Base-by-base conservation (phyloP, 2,888 invertebrate genomes). In the Lutraria lutraria region DNA sequence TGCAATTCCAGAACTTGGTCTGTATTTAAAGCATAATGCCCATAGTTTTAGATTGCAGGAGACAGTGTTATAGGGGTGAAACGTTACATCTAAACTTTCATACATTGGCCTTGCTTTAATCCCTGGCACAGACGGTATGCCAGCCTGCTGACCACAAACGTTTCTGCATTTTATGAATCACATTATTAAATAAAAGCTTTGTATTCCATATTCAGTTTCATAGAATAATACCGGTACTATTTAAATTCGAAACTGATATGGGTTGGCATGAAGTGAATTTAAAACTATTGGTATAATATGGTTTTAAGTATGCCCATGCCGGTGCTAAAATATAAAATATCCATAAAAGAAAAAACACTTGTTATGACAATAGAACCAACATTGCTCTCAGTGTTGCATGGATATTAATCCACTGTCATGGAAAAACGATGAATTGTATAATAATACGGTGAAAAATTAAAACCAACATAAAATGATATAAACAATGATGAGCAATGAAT, bases 1-100 rank as follows among this genome's bases (percentile, higher is more conserved):
- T 89, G 89, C 83, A 86, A 89, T 89, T 85, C 81, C 81, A 79
- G 68, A 29, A 16, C 31, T 76, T 34, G 31, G 76, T 76, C 76
- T 34, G 76, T 76, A 76, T 34, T 31, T 25, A 34, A 76, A 31
- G 16, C 15, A 31, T 25, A 19, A 16, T 76, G 34, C 15, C 34
- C 31, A 31, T 76, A 76, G 76, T 76, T 76, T 16, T 34, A 76
- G 76, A 76, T 25, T 76, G 6, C 3, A 31, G 16, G 31, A 76
- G 76, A 25, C 34, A 25, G 13, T 12, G 16, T 16, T 34, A 31
- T 63, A 63, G 63, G 63, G 63, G 63, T 63, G 63, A 25, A 25
- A 63, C n/a, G 6, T 34, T 34, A 34, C 43, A 76, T 31, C 12
- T 31, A 31, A 19, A 19, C 43, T 43, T 43, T 76, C 15, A n/a